phyloP scores from a whole-genome alignment of 2,797 vertebrate species.

The Acipenser transmontanus region DNA sequence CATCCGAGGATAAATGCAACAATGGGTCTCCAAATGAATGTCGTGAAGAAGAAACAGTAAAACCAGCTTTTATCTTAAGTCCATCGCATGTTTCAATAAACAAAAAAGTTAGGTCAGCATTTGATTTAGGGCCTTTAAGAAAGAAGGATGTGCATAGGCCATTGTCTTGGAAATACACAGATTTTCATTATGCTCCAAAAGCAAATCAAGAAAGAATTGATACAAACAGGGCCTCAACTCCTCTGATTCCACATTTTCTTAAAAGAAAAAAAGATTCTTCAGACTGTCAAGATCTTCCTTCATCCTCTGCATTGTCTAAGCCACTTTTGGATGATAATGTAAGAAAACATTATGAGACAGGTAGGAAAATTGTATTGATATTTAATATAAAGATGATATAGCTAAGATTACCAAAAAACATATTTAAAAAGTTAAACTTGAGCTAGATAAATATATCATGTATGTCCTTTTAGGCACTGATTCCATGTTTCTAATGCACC shows the following conservation, averaged over 20 bases:
- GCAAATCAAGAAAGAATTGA: constrained; percentile 46
- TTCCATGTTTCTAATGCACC: too few species aligned
- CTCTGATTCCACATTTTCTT: constrained; percentile 32
- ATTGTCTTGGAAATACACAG: constrained; percentile 36
- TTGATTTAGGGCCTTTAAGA: constrained; percentile 53
- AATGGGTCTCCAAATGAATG: not conserved
- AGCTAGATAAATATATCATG: too few species aligned
- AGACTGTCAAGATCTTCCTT: constrained; percentile 40
- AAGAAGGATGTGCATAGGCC: constrained; percentile 51
- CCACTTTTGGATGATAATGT: constrained; percentile 29
- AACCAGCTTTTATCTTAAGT: constrained; percentile 13
- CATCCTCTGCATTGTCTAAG: constrained; percentile 22
- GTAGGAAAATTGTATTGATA: constrained; percentile 26
- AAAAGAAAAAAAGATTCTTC: constrained; percentile 35
- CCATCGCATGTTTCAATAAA: constrained; percentile 46
- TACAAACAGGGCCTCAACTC: constrained; percentile 32
- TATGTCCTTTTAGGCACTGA: too few species aligned
- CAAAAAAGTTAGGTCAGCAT: constrained; percentile 47
- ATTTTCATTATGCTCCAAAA: constrained; percentile 36
- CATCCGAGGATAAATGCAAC: not conserved
- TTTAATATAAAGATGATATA: constrained; percentile 17
- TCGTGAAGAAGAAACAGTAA: not conserved
- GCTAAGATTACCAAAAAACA: not conserved
- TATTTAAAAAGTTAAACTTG: too few species aligned
- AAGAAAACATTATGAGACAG: constrained; percentile 35